A percentile compares a stretch with the other conserved stretches of the same genome.
Conservation (phyloP, 2,888 invertebrate genomes). For the Tubiluchus corallicola region DNA sequence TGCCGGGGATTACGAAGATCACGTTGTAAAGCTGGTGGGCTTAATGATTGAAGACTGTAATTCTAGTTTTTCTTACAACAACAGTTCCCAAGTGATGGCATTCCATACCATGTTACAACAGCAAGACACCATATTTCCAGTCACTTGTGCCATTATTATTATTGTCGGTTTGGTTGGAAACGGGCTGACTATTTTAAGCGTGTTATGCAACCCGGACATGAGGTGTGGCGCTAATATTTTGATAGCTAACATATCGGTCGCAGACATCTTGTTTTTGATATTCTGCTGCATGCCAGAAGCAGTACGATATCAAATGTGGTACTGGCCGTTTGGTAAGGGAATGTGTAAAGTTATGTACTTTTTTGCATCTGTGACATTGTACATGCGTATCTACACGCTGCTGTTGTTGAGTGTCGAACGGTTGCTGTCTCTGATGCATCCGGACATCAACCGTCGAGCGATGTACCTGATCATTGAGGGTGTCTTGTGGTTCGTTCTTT, state of each 20-base stretch:
- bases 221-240: neutral
- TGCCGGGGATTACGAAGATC: no score
- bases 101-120: no score
- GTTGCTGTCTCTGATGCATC: neutral
- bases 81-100: no score
- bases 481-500: neutral
- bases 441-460: neutral
- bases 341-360: slow-evolving; percentile 1
- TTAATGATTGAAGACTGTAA: no score
- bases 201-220: neutral
- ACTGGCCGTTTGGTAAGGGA: neutral
- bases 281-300: neutral
- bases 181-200: neutral
- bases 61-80: no score
- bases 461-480: slow-evolving; percentile 1
- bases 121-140: no score
- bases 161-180: neutral
- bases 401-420: neutral
- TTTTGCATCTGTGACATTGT: neutral
- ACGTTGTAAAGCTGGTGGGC: no score
- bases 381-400: slow-evolving; percentile 3
- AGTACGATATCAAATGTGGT: neutral
- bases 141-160: slow-evolving; percentile 1
- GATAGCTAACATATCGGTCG: neutral
- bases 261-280: neutral